phyloP scores from a whole-genome alignment of 2,888 invertebrate species.

The Cremastinae sp. region DNA sequence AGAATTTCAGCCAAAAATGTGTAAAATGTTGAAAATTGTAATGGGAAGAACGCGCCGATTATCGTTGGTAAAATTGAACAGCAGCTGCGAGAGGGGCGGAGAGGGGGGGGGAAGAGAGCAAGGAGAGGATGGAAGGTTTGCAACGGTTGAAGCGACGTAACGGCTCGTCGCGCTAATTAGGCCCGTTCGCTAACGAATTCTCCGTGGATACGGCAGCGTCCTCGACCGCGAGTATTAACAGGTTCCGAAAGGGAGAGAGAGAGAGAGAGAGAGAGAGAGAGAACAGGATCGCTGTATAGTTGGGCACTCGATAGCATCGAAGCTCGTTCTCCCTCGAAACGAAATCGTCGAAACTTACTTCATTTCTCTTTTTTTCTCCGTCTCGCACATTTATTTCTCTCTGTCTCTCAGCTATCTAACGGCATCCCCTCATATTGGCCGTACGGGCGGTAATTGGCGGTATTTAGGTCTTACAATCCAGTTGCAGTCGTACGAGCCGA shows the following conservation, averaged over 20 bases:
- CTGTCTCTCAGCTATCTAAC: conserved; percentile 15
- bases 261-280: not conserved
- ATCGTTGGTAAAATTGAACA: conserved; percentile 17
- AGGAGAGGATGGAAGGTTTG: too few species aligned
- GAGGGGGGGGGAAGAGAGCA: conserved; percentile 18
- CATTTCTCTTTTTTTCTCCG: conserved; percentile 5
- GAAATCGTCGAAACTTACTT: conserved; percentile 35
- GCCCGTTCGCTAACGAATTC: conserved; percentile 52
- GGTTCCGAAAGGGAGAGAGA: conserved; percentile 9
- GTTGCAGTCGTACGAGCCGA: conserved; percentile 56
- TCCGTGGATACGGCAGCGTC: conserved; percentile 8
- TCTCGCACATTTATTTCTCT: conserved; percentile 26
- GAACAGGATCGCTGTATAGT: too few species aligned
- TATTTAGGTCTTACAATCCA: conserved; percentile 68
- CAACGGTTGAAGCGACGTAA: conserved; percentile 53
- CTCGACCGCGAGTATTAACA: conserved; percentile 46
- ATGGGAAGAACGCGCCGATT: not conserved
- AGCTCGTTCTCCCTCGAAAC: conserved; percentile 16
- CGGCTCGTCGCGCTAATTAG: conserved; percentile 51
- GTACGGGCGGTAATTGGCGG: conserved; percentile 66
- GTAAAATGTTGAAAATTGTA: too few species aligned
- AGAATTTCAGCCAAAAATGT: too few species aligned
- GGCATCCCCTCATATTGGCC: conserved; percentile 43
- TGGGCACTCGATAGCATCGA: conserved; percentile 42
- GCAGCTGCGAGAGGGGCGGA: too few species aligned